Conservation (phyloP, 2,113 vertebrate species). For the Amphiprion ocellaris region DNA sequence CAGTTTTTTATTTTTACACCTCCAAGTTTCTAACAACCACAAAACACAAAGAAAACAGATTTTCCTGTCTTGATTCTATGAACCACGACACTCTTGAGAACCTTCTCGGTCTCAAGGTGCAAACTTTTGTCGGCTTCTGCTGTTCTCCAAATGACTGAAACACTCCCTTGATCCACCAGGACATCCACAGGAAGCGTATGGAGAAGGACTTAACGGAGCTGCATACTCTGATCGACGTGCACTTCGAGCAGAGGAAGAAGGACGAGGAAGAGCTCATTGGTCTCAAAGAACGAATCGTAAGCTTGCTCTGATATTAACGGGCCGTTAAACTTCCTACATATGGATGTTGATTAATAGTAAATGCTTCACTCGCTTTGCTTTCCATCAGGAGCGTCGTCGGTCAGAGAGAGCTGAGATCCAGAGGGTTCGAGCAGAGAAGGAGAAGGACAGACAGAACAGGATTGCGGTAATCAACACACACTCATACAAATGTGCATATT, state of each 20-base stretch:
- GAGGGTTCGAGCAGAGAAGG: slow-evolving; percentile 93
- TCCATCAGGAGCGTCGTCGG: slow-evolving; percentile 90
- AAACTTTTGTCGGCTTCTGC: background rate
- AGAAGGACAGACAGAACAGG: slow-evolving; percentile 93
- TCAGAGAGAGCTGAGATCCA: slow-evolving; percentile 95
- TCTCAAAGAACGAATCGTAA: slow-evolving; percentile 95
- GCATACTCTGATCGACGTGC: slow-evolving; percentile 94
- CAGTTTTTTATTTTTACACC: too few species aligned
- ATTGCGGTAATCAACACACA: slow-evolving; percentile 84
- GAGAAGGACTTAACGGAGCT: slow-evolving; percentile 97
- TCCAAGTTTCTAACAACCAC: too few species aligned
- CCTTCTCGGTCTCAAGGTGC: too few species aligned
- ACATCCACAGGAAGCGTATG: slow-evolving; percentile 99
- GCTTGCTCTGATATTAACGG: slow-evolving; percentile 44
- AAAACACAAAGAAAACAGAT: too few species aligned
- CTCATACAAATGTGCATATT: background rate
- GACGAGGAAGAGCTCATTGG: slow-evolving; percentile 96
- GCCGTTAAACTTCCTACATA: too few species aligned
- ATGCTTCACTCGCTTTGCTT: background rate
- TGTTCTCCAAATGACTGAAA: background rate
- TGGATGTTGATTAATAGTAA: background rate
- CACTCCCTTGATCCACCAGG: slow-evolving; percentile 77
- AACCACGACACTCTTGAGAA: too few species aligned
- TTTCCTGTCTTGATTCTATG: background rate
- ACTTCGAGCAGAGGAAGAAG: slow-evolving; percentile 96